Evolutionary conservation across 2,113 vertebrate species (phyloP).

Genomic region (Pangasianodon gigas): DNA sequence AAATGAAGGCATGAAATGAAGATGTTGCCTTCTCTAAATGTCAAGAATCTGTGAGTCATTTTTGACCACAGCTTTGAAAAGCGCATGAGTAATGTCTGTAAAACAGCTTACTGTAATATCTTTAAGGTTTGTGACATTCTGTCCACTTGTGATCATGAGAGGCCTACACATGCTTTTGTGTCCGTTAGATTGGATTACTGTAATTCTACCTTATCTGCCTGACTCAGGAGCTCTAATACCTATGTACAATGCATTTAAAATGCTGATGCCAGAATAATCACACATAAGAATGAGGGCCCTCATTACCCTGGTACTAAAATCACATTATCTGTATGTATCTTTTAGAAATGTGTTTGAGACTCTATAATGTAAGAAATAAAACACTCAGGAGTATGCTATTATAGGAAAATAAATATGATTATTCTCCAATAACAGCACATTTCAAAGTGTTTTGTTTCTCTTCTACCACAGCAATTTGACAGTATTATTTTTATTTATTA

Average conservation of each 20-base stretch:
- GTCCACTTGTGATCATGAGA: neutral
- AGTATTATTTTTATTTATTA: neutral
- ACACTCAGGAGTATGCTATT: neutral
- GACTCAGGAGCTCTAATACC: neutral
- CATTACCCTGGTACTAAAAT: neutral
- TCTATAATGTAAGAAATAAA: neutral
- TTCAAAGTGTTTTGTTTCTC: neutral
- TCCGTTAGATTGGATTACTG: neutral
- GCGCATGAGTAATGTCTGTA: neutral
- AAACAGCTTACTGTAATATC: neutral
- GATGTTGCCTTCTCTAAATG: neutral
- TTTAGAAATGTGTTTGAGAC: neutral
- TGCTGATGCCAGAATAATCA: neutral
- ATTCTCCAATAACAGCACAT: neutral
- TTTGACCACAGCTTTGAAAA: neutral
- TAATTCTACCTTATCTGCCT: neutral
- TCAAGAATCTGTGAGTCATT: neutral
- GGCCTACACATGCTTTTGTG: neutral
- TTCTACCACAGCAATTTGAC: neutral
- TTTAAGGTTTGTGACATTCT: neutral
- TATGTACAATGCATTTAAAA: neutral
- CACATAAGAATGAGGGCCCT: neutral
- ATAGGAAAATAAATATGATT: neutral
- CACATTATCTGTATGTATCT: neutral
- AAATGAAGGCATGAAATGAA: neutral